These are phyloP conservation scores for Laothoe populi DNA, from an alignment of 2,888 invertebrate species.

Conservation along the genomic window DNA sequence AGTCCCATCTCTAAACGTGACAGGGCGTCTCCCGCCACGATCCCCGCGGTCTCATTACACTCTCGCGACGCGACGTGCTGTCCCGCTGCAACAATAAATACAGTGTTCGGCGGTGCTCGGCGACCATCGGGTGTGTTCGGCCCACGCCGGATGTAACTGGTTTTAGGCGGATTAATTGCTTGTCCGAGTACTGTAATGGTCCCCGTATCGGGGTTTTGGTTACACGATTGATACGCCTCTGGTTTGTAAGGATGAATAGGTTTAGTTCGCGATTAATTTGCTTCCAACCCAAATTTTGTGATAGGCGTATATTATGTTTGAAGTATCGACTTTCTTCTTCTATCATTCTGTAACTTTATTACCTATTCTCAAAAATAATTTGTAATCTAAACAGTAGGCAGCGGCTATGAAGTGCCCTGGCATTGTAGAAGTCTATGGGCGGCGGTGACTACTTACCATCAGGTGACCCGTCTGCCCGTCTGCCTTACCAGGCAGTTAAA, in stretches of 20 bases:
- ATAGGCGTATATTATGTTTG: background rate
- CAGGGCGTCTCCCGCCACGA: conserved; percentile 22
- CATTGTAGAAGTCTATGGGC: too few species aligned
- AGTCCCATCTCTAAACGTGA: conserved; percentile 20
- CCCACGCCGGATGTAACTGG: conserved; percentile 34
- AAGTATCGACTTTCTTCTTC: background rate
- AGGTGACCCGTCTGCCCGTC: too few species aligned
- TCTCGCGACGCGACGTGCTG: conserved; percentile 35
- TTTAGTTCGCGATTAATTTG: conserved; percentile 26
- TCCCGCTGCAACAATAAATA: conserved; percentile 37
- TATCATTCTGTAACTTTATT: too few species aligned
- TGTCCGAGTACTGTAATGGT: conserved; percentile 44
- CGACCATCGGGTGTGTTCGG: conserved; percentile 10
- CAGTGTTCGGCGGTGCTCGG: conserved; percentile 26
- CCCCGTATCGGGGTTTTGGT: conserved; percentile 27
- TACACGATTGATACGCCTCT: conserved; percentile 29
- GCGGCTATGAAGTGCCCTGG: too few species aligned
- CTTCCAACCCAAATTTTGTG: background rate
- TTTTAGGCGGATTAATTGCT: conserved; percentile 50
- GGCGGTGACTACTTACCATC: too few species aligned
- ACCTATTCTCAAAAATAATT: background rate
- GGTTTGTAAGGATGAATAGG: conserved; percentile 30
- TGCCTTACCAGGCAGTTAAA: too few species aligned
- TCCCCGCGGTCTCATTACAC: conserved; percentile 35
- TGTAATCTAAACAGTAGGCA: too few species aligned